A percentile compares a stretch with the other conserved stretches of the same genome.
These are phyloP conservation scores for Telmatochromis sp. DNA, from an alignment of 2,113 vertebrate species.

Conservation along the genomic window DNA sequence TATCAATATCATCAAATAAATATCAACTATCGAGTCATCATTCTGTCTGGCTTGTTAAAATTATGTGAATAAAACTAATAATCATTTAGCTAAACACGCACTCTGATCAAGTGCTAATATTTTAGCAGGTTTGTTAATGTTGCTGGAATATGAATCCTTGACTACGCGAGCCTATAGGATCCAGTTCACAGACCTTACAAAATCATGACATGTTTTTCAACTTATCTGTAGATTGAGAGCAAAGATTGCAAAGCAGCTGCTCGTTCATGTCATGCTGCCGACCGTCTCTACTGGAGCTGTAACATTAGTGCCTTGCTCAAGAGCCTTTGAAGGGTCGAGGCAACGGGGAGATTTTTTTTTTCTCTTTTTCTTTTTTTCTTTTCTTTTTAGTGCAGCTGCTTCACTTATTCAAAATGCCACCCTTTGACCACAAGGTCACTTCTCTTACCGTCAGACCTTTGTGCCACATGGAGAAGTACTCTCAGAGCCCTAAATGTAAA, in stretches of 20 bases:
- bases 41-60: background rate
- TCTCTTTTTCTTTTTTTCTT: background rate
- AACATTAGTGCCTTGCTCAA: constrained; percentile 14
- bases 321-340: background rate
- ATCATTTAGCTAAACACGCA: background rate
- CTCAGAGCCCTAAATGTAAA: constrained; percentile 22
- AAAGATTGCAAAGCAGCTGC: background rate
- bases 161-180: background rate
- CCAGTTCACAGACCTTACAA: background rate
- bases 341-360: background rate
- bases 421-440: constrained; percentile 24
- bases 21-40: background rate
- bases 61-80: background rate
- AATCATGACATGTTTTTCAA: background rate
- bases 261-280: background rate
- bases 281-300: background rate
- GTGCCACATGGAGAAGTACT: constrained; percentile 42
- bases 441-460: background rate
- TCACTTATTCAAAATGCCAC: constrained; percentile 7
- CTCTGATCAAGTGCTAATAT: background rate
- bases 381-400: constrained; percentile 21
- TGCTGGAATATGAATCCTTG: background rate
- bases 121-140: background rate
- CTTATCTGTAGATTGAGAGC: background rate
- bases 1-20: background rate